Evolutionary conservation across 2,888 invertebrate species (phyloP).

Genomic region (Dryocosmus kuriphilus): DNA sequence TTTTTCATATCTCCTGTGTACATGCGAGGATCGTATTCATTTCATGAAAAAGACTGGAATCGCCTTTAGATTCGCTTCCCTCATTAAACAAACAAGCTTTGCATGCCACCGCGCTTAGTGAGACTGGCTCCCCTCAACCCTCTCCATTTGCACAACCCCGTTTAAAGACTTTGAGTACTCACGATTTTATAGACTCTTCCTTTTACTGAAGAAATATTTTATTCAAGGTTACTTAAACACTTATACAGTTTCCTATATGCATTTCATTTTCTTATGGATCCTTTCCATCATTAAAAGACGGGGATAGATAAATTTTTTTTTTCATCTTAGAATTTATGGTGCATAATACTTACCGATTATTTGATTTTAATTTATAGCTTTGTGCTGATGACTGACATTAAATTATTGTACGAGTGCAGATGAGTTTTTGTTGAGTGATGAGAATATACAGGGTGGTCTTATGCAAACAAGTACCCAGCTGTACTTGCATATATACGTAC

Average conservation of each 20-base stretch:
- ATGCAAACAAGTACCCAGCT: slow-evolving; percentile 41
- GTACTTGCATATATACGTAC: slow-evolving; percentile 28
- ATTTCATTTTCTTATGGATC: not conserved
- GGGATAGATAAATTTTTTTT: not conserved
- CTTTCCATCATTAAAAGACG: no score
- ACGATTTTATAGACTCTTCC: not conserved
- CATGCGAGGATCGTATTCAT: slow-evolving; percentile 31
- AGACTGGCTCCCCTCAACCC: not conserved
- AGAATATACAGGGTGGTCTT: slow-evolving; percentile 28
- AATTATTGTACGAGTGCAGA: slow-evolving; percentile 1
- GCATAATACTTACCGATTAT: not conserved
- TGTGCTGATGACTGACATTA: not conserved
- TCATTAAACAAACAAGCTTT: slow-evolving; percentile 76
- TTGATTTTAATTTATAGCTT: slow-evolving; percentile 8
- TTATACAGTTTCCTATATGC: not conserved
- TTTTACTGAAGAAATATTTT: not conserved
- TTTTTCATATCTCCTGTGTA: not conserved
- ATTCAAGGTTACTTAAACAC: not conserved
- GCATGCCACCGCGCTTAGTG: slow-evolving; percentile 62
- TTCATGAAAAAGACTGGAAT: slow-evolving; percentile 57
- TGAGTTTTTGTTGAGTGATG: slow-evolving; percentile 24
- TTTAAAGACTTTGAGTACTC: slow-evolving; percentile 18
- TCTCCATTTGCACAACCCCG: slow-evolving; percentile 29
- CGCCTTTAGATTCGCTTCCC: slow-evolving; percentile 77
- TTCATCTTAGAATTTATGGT: not conserved